A percentile compares a stretch with the other conserved stretches of the same genome.
phyloP scores from a whole-genome alignment of 2,888 invertebrate species.

The Ashinkailepas kermadecensis region DNA sequence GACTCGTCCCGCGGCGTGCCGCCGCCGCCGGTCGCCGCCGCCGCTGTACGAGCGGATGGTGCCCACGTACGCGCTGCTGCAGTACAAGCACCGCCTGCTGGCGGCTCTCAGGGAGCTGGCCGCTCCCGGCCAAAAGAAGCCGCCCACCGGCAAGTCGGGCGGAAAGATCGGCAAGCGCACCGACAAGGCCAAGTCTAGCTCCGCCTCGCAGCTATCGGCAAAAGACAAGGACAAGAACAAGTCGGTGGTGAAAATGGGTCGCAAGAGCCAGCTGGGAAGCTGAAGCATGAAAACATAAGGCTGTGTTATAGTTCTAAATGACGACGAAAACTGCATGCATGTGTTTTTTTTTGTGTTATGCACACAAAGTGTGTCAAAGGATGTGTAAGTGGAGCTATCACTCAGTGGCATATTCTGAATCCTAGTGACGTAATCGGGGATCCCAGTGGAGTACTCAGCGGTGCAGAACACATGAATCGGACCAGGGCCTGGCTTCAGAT shows the following conservation, averaged over 20 bases:
- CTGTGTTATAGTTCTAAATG: neutral
- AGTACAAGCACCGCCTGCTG: neutral
- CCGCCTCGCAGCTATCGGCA: neutral
- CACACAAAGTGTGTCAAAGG: no score
- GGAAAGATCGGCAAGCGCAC: neutral
- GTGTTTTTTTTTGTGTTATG: neutral
- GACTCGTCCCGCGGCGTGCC: neutral
- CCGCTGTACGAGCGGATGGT: neutral
- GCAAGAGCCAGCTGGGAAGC: neutral
- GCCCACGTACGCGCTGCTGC: conserved; percentile 14
- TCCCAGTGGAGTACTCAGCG: no score
- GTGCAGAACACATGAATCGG: no score
- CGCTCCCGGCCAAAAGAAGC: neutral
- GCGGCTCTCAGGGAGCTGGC: neutral
- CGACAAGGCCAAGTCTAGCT: conserved; percentile 1
- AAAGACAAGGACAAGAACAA: neutral
- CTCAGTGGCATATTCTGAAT: no score
- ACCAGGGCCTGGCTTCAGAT: no score
- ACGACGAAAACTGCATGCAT: neutral
- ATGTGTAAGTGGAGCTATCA: no score
- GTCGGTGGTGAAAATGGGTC: neutral
- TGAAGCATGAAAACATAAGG: no score
- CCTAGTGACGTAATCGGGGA: no score
- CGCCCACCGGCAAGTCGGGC: neutral
- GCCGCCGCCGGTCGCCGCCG: neutral